Evolutionary conservation across 2,113 vertebrate species (phyloP).

Genomic region (Ahaetulla prasina): DNA sequence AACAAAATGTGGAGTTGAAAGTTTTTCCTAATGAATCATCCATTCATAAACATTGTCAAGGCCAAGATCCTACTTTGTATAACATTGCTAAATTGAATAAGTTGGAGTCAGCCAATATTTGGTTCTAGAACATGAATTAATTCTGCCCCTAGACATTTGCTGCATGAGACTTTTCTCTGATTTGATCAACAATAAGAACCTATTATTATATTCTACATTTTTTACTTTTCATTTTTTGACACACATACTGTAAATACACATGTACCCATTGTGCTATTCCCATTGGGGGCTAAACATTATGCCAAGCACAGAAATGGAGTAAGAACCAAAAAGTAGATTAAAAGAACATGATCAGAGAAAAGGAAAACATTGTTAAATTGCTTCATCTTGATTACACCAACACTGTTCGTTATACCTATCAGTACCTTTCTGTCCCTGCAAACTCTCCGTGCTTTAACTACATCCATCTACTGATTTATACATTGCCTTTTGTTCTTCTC

Average conservation of each 20-base stretch:
- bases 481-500: neutral
- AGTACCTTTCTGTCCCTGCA: neutral
- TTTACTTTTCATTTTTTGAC: slow-evolving; percentile 35
- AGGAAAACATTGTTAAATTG: neutral
- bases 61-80: neutral
- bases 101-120: neutral
- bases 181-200: slow-evolving; percentile 32
- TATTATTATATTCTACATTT: slow-evolving; percentile 36
- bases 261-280: neutral
- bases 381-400: neutral
- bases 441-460: neutral
- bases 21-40: neutral
- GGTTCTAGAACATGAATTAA: slow-evolving; percentile 29
- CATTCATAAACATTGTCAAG: neutral
- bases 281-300: neutral
- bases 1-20: neutral
- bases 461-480: neutral
- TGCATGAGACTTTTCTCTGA: slow-evolving; percentile 20
- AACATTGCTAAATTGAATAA: neutral
- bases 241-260: neutral
- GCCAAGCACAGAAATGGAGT: neutral
- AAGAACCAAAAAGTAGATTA: neutral
- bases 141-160: slow-evolving; percentile 34
- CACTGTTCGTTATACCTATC: neutral
- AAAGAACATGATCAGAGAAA: neutral